phyloP scores from a whole-genome alignment of 2,113 vertebrate species.

The Orthonyx spaldingii region DNA sequence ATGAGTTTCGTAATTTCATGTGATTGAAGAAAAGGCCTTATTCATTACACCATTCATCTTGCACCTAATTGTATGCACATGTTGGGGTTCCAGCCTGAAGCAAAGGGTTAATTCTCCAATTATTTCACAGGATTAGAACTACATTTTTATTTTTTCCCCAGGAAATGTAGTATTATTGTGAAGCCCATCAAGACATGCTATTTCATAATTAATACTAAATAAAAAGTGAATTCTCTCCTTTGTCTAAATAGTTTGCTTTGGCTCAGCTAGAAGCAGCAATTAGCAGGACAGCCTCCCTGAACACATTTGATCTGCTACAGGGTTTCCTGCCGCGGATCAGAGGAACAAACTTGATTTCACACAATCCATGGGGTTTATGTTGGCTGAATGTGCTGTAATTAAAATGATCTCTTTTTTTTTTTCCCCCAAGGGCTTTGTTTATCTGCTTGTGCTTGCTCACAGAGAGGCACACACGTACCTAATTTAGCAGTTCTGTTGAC shows the following conservation, averaged over 20 bases:
- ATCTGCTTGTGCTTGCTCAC: neutral
- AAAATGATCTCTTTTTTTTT: neutral
- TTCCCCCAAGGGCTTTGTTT: neutral
- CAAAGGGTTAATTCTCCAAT: neutral
- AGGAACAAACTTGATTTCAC: constrained; percentile 25
- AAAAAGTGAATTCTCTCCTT: constrained; percentile 41
- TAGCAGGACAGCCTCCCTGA: constrained; percentile 29
- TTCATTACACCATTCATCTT: neutral
- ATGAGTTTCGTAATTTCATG: neutral
- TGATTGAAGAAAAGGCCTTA: neutral
- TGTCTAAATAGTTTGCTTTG: constrained; percentile 34
- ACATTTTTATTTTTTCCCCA: neutral
- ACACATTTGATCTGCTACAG: constrained; percentile 44
- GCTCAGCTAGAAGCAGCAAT: constrained; percentile 48
- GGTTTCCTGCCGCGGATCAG: constrained; percentile 4
- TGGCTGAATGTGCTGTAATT: constrained; percentile 17
- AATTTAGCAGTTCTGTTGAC: neutral
- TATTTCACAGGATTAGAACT: neutral
- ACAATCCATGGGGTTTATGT: neutral
- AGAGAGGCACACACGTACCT: neutral
- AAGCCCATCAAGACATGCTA: neutral
- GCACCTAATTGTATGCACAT: neutral
- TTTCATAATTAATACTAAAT: constrained; percentile 55
- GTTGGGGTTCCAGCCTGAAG: neutral
- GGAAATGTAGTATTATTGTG: neutral